These are phyloP conservation scores for Trypoxylon attenuatum DNA, from an alignment of 2,888 invertebrate species.

Conservation along the genomic window DNA sequence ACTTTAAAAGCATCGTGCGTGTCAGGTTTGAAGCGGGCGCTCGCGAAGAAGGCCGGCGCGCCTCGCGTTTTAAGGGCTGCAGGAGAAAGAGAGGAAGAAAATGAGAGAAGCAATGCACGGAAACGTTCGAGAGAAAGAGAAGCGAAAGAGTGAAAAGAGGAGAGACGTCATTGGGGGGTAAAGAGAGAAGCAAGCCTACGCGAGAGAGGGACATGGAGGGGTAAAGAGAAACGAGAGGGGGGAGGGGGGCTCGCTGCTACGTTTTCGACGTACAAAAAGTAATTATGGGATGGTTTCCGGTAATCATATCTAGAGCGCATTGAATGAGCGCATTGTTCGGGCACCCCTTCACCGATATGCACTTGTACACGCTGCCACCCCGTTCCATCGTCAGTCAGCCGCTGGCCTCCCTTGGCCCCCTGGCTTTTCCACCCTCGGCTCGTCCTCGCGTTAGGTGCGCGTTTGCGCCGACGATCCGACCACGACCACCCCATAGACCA, in stretches of 20 bases:
- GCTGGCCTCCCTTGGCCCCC: not conserved
- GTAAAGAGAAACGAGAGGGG: not conserved
- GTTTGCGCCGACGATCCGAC: conserved; percentile 10
- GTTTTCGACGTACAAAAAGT: conserved; percentile 71
- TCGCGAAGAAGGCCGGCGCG: conserved; percentile 18
- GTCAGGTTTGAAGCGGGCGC: conserved; percentile 1
- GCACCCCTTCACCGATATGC: conserved; percentile 70
- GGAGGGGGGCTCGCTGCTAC: conserved; percentile 28
- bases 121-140: too few relatives aligned
- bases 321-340: conserved; percentile 73
- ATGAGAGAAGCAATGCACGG: not conserved
- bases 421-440: conserved; percentile 33
- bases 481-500: conserved; percentile 6
- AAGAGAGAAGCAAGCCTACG: not conserved
- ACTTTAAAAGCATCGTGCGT: conserved; percentile 46
- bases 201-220: not conserved
- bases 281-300: conserved; percentile 74
- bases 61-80: conserved; percentile 27
- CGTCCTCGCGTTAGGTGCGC: conserved; percentile 22
- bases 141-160: too few relatives aligned
- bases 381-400: conserved; percentile 17
- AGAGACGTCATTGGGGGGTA: not conserved
- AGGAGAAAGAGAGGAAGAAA: conserved; percentile 4
- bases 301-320: conserved; percentile 73
- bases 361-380: conserved; percentile 61